Evolutionary conservation across 2,888 invertebrate species (phyloP).

Genomic region (Stenotaenia linearis): DNA sequence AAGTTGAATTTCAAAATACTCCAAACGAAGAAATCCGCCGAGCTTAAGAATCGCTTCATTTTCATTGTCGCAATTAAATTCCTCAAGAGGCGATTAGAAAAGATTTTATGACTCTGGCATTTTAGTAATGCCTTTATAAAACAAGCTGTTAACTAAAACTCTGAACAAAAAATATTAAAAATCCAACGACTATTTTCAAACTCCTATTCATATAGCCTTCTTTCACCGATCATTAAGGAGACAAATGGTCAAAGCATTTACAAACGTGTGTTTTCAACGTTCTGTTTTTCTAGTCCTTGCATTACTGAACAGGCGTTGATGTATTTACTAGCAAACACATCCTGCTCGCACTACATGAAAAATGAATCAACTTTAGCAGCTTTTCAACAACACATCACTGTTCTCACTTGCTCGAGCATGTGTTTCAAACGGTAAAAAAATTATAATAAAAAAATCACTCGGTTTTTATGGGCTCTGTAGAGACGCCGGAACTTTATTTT

Average conservation of each 20-base stretch:
- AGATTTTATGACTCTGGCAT: neutral
- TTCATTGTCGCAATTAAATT: too few relatives aligned
- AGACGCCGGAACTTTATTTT: conserved; percentile 3
- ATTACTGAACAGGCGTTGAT: neutral
- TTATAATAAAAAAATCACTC: conserved; percentile 8
- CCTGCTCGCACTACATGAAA: conserved; percentile 2
- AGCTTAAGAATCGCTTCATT: too few relatives aligned
- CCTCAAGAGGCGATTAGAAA: neutral
- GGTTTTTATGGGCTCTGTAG: neutral
- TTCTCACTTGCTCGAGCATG: neutral
- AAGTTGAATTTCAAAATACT: too few relatives aligned
- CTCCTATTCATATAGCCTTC: neutral
- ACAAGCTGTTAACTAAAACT: neutral
- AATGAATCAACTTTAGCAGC: conserved; percentile 20
- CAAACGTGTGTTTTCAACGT: neutral
- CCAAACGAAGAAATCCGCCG: too few relatives aligned
- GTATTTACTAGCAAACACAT: neutral
- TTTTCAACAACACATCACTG: conserved; percentile 19
- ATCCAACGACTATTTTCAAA: neutral
- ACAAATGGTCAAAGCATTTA: conserved; percentile 17
- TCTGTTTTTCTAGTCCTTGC: neutral
- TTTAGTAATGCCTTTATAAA: too few relatives aligned
- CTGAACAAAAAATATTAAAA: neutral
- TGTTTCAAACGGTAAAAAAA: neutral
- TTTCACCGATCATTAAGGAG: neutral